Percentiles rank a stretch among this genome's conserved stretches.
Conservation (phyloP, 2,113 vertebrate species). For the Orcinus orca region DNA sequence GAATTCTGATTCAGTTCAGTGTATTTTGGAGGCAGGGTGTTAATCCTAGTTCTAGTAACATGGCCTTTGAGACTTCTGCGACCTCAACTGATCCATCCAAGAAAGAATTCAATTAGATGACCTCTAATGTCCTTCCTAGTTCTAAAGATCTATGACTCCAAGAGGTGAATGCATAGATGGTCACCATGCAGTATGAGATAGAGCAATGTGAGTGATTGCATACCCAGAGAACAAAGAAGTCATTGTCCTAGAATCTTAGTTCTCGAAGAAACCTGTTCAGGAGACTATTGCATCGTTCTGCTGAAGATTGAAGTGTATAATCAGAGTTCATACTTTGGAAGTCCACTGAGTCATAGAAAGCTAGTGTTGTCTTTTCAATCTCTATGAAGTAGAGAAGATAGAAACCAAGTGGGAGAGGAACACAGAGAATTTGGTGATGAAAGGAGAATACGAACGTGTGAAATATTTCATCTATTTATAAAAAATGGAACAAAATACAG, state of each 20-base stretch:
- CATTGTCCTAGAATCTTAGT: not conserved
- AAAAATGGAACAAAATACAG: not conserved
- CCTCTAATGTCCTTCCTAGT: not conserved
- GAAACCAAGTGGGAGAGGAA: not conserved
- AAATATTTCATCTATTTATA: not conserved
- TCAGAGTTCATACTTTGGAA: not conserved
- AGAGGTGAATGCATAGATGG: not conserved
- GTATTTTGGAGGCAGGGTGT: not conserved
- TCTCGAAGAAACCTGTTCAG: not conserved
- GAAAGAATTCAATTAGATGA: not conserved
- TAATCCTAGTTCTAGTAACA: not conserved
- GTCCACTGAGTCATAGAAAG: not conserved
- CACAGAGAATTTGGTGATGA: not conserved
- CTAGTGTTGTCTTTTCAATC: not conserved
- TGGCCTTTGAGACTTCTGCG: not conserved
- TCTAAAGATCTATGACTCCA: not conserved
- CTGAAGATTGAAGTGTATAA: not conserved
- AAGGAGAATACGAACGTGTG: not conserved
- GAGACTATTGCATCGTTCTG: not conserved
- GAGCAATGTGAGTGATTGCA: not conserved
- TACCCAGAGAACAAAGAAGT: not conserved
- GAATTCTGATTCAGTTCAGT: not conserved
- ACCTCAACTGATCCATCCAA: not conserved
- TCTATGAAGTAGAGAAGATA: not conserved
- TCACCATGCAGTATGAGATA: not conserved